A percentile compares a stretch with the other conserved stretches of the same genome.
These are phyloP conservation scores for Kryptolebias ocellatus DNA, from an alignment of 2,797 vertebrate species.

Conservation along the genomic window DNA sequence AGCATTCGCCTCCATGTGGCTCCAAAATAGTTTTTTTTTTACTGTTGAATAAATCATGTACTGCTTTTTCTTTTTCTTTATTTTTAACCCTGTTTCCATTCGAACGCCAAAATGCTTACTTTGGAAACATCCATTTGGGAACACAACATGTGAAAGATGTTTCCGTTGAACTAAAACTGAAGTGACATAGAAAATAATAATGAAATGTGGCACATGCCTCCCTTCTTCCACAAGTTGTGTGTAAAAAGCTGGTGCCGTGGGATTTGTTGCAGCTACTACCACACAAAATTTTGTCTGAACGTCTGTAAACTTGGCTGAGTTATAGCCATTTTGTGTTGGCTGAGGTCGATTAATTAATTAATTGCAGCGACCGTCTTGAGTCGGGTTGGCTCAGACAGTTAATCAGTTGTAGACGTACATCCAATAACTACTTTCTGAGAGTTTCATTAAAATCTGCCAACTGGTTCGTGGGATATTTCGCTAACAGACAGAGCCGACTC, in stretches of 20 bases:
- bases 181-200: constrained; percentile 10
- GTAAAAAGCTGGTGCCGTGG: not conserved
- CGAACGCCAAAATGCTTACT: constrained; percentile 32
- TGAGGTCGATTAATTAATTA: no score
- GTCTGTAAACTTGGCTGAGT: no score
- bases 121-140: constrained; percentile 27
- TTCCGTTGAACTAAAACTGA: constrained; percentile 22
- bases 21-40: constrained; percentile 38
- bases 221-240: not conserved
- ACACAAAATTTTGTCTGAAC: no score
- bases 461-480: no score
- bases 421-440: no score
- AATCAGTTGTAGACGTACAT: no score
- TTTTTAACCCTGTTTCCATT: constrained; percentile 45
- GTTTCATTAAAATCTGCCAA: no score
- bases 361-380: no score
- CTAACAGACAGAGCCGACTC: no score
- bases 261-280: no score
- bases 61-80: not conserved
- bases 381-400: no score
- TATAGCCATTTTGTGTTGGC: no score
- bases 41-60: constrained; percentile 66
- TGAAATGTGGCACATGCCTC: not conserved
- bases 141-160: constrained; percentile 4
- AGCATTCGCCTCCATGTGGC: constrained; percentile 38